These are phyloP conservation scores for Trochalopteron elliotii DNA, from an alignment of 2,113 vertebrate genomes.

Conservation along the genomic window DNA sequence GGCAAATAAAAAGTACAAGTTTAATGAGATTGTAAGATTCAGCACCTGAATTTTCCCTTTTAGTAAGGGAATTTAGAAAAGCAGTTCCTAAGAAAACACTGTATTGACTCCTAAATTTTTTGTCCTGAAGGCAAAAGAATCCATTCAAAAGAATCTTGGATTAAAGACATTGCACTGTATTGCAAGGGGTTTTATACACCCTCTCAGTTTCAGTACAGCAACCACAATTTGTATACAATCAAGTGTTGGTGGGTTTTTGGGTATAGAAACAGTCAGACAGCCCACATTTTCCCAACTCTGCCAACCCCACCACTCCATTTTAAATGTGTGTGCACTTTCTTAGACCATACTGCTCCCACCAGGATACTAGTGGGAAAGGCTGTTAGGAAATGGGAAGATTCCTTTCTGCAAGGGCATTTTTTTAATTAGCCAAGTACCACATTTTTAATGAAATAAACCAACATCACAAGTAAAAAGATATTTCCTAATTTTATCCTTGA, in stretches of 20 bases:
- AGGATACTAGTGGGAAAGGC: background rate
- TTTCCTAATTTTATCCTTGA: background rate
- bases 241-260: background rate
- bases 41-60: slow-evolving; percentile 40
- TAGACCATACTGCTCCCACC: background rate
- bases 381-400: background rate
- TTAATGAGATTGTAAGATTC: slow-evolving; percentile 11
- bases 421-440: background rate
- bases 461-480: background rate
- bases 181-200: background rate
- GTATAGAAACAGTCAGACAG: background rate
- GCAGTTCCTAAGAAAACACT: background rate
- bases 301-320: background rate
- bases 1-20: slow-evolving; percentile 40
- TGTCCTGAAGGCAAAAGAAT: background rate
- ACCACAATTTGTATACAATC: background rate
- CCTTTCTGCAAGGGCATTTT: background rate
- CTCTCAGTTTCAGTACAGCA: background rate
- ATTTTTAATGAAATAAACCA: background rate
- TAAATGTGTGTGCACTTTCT: background rate
- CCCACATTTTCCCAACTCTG: background rate
- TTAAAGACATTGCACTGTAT: background rate
- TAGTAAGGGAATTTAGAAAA: background rate
- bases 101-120: background rate
- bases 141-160: background rate